These are phyloP conservation scores for Cinara cedri DNA, from an alignment of 2,888 invertebrate species.

Conservation along the genomic window DNA sequence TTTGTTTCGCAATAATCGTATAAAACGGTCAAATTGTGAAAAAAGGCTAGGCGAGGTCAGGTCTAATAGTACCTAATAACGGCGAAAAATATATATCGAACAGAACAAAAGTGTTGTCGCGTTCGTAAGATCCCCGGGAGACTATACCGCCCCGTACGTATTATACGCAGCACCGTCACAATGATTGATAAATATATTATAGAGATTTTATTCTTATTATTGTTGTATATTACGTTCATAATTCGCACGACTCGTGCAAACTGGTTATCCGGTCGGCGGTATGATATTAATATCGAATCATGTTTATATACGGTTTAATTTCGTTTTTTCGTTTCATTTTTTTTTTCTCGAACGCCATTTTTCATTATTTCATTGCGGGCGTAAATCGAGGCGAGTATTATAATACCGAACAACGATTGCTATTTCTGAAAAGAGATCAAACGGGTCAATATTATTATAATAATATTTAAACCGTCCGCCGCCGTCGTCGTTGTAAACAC, in stretches of 20 bases:
- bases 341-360: neutral
- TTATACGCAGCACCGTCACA: too few species aligned
- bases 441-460: conserved; percentile 14
- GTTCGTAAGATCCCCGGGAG: too few species aligned
- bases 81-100: too few species aligned
- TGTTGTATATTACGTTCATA: too few species aligned
- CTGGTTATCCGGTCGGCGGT: conserved; percentile 7
- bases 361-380: neutral
- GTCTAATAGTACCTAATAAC: too few species aligned
- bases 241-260: neutral
- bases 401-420: conserved; percentile 22
- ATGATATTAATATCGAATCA: conserved; percentile 22
- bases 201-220: too few species aligned
- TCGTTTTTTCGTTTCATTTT: too few species aligned
- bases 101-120: too few species aligned
- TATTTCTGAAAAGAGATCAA: conserved; percentile 48
- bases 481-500: conserved; percentile 37
- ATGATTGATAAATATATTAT: neutral
- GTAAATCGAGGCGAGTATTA: neutral
- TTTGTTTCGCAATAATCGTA: too few species aligned
- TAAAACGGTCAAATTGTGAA: too few species aligned
- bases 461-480: conserved; percentile 6
- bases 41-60: too few species aligned
- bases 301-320: conserved; percentile 15
- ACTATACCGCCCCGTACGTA: too few species aligned